Base-by-base conservation (phyloP, 2,888 invertebrate species). In the Stenodera caucasica region DNA sequence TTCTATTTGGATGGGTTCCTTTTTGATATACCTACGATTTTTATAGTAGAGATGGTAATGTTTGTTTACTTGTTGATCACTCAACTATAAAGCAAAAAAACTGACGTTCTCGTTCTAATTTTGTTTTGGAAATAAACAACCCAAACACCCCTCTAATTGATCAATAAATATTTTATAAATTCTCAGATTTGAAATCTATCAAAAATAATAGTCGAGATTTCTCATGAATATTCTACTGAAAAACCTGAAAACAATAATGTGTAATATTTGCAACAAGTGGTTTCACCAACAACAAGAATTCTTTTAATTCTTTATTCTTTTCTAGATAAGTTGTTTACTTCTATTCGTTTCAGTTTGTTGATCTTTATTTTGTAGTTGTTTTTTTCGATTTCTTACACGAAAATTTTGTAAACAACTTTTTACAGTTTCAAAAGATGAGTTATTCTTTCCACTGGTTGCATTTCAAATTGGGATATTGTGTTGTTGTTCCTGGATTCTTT, bases 21-120 rank as follows among this genome's bases (percentile, higher is more conserved):
- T n/a, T 7, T 12, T 14, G n/a, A 29, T n/a, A 18, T 11, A 51
- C 18, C 29, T 14, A n/a, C 4, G 2, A 32, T 30, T 51, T 40
- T 40, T 40, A 15, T 18, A 30, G 29, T 51, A 29, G 54, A 29
- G 14, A 49, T 35, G 37, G 33, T 56, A 53, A 53, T 53, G 30
- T 49, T 59, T 59, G 59, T 37, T 35, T 51, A 33, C 49, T 18
- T 32, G n/a, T 49, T 51, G 51, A 51, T 50, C 51, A 52, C 12
- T 57, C 57, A 35, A n/a, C 26, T 32, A 26, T 37, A 32, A 32
- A 23, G n/a, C 15, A 26, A 55, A 55, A 55, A 49, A 49, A 26
- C 21, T 32, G 30, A 49, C 55, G 29, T 23, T 49, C 49, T 55
- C 26, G 21, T 55, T 55, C n/a, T 14, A 33, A 53, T 33, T 30